Evolutionary conservation across 2,888 invertebrate species (phyloP), one percentile per base, ranked within the genome.

Genomic region (Endomychus coccineus): DNA sequence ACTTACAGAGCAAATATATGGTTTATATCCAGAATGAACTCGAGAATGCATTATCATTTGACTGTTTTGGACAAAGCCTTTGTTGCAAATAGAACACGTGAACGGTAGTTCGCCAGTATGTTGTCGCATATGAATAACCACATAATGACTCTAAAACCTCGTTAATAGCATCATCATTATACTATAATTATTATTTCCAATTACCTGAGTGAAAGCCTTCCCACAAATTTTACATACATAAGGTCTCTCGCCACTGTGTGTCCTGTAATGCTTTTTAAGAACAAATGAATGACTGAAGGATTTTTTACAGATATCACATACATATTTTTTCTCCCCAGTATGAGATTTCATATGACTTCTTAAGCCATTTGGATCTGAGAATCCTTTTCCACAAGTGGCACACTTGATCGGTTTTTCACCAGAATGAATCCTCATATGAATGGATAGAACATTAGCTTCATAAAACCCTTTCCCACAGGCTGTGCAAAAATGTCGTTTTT

Each of bases 381-480:
- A 61, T 24, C 45, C 48, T 35, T 56, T 59, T 3, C 48, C 43
- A 32, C 61, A 61, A 16, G 50, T 43, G 15, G 51, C 46, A 35
- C 61, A 61, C 30, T 50, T 44, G 14, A 61, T 54, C 2, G 61
- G 61, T 39, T 60, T 60, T 38, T 61, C 59, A 16, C 61, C 61
- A 4, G 59, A 59, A 39, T 61, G 61, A 13, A 52, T 56, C 25
- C 61, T 41, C 54, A 59, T 56, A 37, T 61, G 61, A 13, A 59
- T 50, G 1, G 53, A 45, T 13, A 61, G 43, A n/a, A 59, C 58
- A 29, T 57, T 59, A 4, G 58, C 53, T 42, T 61, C 61, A 33
- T 60, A 61, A 43, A 61, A 61, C 3, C 59, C 55, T 44, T 60
- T 61, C 3, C 59, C 59, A 38, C 61, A 61, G 5, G 56, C 48